Base-by-base conservation (phyloP, 2,888 invertebrate genomes). In the Andrena dorsata region DNA sequence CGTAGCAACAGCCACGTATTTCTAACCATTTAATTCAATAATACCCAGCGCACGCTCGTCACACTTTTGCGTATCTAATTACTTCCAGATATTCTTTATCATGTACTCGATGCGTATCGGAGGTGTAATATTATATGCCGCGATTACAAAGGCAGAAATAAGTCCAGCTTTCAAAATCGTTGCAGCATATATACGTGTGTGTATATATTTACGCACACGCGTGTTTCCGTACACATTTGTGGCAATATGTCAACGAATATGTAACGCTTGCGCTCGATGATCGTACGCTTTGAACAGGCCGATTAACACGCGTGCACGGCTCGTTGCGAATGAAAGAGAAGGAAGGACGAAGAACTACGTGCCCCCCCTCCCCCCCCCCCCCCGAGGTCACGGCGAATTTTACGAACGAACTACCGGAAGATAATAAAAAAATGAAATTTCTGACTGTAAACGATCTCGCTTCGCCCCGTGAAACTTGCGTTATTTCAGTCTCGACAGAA, bases 241-340 rank as follows among this genome's bases (percentile, higher is more conserved):
- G 23, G 53, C 47, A 41, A 72, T 35, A 65, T 76, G 76, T 30
- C 41, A 53, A 53, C 49, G 47, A 13, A 35, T 65, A 61, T n/a
- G 20, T 49, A 77, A 77, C 77, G 80, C 77, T 53, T 80, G 77
- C 72, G 80, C 80, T 77, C 13, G 32, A 41, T 60, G 58, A 53
- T 47, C 28, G 56, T 60, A 81, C 63, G 68, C 60, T 74, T 77
- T 47, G 23, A 51, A 70, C 32, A 71, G 70, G 41, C 73, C 56
- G 78, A 78, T 78, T 66, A 73, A 79, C 74, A 70, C 32, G 32
- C 64, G 56, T 81, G 64, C 78, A 1, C 41, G 56, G 35, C 41
- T 53, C 2, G 35, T 16, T 35, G 20, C 8, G n/a, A 61, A 65
- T 47, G 58, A 61, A 56, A 56, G 32, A 2, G 47, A 10, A 28